Evolutionary conservation across 35 echinoderm and acorn worm species (phyloP).

Genomic region (Strongylocentrotus purpuratus): DNA sequence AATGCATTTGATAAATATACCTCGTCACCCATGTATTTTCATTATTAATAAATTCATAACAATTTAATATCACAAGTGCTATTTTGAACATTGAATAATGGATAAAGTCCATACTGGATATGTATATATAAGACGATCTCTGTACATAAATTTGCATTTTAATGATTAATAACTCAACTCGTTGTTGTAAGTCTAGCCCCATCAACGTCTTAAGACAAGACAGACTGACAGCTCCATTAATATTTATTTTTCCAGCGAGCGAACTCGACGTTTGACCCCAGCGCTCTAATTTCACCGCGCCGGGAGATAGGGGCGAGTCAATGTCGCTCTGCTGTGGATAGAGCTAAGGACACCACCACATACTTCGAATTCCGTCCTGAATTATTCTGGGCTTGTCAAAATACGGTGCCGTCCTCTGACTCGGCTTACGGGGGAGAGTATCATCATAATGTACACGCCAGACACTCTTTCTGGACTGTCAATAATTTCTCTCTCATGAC

Average conservation of each 20-base stretch:
- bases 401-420: not conserved
- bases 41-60: too few species aligned
- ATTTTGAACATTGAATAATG: too few species aligned
- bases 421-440: not conserved
- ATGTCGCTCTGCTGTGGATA: not conserved
- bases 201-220: not conserved
- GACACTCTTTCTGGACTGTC: not conserved
- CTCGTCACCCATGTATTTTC: too few species aligned
- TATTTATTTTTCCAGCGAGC: not conserved
- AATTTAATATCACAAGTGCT: too few species aligned
- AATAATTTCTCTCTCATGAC: not conserved
- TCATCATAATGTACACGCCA: constrained; percentile 15
- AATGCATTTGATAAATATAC: too few species aligned
- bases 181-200: not conserved
- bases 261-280: not conserved
- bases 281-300: constrained; percentile 2
- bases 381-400: constrained; percentile 24
- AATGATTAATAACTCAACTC: not conserved
- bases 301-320: constrained; percentile 17
- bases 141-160: not conserved
- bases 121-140: not conserved
- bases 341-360: not conserved
- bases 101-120: too few species aligned
- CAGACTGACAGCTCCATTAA: not conserved
- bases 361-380: constrained; percentile 15